Conservation (phyloP, 2,113 vertebrate genomes). For the Tympanuchus pallidicinctus region DNA sequence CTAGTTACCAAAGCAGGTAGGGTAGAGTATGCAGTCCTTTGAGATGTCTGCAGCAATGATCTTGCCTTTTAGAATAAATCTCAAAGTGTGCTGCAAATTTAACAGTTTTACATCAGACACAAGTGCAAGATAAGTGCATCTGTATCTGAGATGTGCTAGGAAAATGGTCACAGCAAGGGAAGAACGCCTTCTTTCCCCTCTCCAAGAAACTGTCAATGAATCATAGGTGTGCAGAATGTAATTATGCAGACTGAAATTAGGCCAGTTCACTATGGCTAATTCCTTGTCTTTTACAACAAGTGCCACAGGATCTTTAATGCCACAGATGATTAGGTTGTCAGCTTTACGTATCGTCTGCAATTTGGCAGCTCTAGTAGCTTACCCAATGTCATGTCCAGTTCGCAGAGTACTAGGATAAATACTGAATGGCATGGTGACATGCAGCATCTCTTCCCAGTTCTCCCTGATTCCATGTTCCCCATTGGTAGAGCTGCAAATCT, state of each 20-base stretch:
- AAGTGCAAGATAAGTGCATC: not conserved
- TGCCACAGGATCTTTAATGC: slow-evolving; percentile 25
- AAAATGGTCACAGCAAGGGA: not conserved
- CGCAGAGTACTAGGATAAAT: not conserved
- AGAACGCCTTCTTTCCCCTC: not conserved
- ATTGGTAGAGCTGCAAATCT: not conserved
- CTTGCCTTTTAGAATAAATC: not conserved
- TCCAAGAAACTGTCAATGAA: not conserved
- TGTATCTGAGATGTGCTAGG: not conserved
- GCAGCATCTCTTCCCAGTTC: not conserved
- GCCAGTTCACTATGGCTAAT: slow-evolving; percentile 38
- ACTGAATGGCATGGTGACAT: not conserved
- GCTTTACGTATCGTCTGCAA: not conserved
- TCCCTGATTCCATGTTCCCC: fast-evolving
- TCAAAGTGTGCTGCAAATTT: slow-evolving; percentile 36
- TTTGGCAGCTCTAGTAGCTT: slow-evolving; percentile 19
- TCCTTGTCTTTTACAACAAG: slow-evolving; percentile 14
- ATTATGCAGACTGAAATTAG: slow-evolving; percentile 55
- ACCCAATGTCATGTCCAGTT: not conserved
- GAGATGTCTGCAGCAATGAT: slow-evolving; percentile 16
- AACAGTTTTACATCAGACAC: slow-evolving; percentile 14
- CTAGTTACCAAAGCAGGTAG: not conserved
- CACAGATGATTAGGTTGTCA: slow-evolving; percentile 16
- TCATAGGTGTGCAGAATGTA: slow-evolving; percentile 20
- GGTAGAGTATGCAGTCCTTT: not conserved